phyloP scores from a whole-genome alignment of 1,140 invertebrate species.

The Ceratina japonica region DNA sequence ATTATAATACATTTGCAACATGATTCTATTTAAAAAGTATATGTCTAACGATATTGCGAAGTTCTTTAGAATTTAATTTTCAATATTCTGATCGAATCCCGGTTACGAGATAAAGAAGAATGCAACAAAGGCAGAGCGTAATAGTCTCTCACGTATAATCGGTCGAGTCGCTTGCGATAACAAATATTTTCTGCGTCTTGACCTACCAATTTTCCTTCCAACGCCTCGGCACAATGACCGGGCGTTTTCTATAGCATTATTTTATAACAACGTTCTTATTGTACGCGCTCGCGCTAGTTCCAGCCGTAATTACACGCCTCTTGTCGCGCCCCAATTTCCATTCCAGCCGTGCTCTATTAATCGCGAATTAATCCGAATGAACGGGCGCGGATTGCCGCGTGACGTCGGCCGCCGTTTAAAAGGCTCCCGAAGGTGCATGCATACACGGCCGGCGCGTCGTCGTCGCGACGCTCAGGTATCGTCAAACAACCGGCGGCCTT shows the following conservation, averaged over 20 bases:
- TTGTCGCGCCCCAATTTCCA: slow-evolving; percentile 20
- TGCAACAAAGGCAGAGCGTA: no score
- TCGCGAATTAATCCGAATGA: slow-evolving; percentile 32
- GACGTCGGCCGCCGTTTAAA: slow-evolving; percentile 18
- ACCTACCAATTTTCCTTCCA: neutral
- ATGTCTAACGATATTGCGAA: no score
- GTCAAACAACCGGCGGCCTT: slow-evolving; percentile 13
- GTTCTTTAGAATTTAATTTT: no score
- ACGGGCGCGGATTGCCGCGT: neutral
- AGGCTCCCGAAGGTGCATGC: neutral
- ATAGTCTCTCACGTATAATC: no score
- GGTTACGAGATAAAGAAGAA: no score
- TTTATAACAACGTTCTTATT: slow-evolving; percentile 7
- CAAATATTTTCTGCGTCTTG: neutral
- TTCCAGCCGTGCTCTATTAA: slow-evolving; percentile 15
- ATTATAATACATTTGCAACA: no score
- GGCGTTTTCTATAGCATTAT: slow-evolving; percentile 5
- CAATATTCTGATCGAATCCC: no score
- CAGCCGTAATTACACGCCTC: slow-evolving; percentile 15
- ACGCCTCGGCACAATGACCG: neutral
- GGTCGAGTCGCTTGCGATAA: neutral
- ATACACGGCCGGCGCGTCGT: no score
- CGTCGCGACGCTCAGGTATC: neutral
- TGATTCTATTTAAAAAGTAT: no score
- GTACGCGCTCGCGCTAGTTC: neutral